Evolutionary conservation across 1,140 invertebrate species (phyloP).

Genomic region (Diplogasteroides magnus): DNA sequence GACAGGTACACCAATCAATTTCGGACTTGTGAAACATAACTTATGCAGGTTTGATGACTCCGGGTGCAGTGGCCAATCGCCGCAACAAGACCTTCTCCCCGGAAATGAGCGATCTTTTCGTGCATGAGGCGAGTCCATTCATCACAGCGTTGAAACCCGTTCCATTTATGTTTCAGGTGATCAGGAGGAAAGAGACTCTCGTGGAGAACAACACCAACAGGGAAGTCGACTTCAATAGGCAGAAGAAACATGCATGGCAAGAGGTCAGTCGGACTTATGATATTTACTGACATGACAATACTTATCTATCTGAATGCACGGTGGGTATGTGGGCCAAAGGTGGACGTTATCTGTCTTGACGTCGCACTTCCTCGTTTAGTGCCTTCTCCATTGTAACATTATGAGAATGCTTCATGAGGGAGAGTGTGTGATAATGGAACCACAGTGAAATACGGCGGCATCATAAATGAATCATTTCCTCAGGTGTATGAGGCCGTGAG

Average conservation of each 20-base stretch:
- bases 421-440: no score
- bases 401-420: background rate
- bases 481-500: background rate
- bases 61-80: background rate
- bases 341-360: no score
- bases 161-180: background rate
- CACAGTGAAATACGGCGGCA: no score
- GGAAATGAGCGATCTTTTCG: background rate
- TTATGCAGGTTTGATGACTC: background rate
- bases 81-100: background rate
- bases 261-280: background rate
- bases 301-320: background rate
- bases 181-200: background rate
- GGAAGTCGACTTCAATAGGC: background rate
- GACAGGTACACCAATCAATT: no score
- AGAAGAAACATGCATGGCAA: background rate
- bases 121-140: background rate
- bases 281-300: background rate
- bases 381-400: background rate
- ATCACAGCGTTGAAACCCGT: background rate
- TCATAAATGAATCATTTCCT: no score
- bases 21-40: no score
- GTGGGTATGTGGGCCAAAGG: background rate
- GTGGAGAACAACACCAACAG: background rate
- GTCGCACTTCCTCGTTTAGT: no score